A percentile compares a stretch with the other conserved stretches of the same genome.
Evolutionary conservation across 2,797 vertebrate species (phyloP).

Genomic region (Gambusia yucatana): DNA sequence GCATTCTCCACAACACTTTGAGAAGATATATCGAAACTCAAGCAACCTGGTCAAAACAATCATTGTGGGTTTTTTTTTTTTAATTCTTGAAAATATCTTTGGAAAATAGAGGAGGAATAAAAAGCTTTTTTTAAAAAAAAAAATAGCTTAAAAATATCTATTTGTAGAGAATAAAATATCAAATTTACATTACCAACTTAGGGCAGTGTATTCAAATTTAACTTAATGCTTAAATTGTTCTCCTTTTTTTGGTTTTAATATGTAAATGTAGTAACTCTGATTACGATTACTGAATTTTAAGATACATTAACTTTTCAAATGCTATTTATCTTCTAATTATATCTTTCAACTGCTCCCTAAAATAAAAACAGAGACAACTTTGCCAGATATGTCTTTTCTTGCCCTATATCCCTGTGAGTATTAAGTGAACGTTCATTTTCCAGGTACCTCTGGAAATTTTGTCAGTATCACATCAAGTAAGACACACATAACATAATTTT

Average conservation of each 20-base stretch:
- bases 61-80: not conserved
- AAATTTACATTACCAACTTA: not conserved
- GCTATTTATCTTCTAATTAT: conserved; percentile 9
- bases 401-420: conserved; percentile 11
- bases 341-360: not conserved
- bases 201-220: not conserved
- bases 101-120: not conserved
- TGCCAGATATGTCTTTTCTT: conserved; percentile 9
- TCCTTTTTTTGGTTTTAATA: not conserved
- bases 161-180: not conserved
- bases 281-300: not conserved
- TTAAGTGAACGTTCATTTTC: conserved; percentile 30
- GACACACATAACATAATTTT: conserved; percentile 27
- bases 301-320: not conserved
- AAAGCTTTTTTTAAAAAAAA: not conserved
- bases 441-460: conserved; percentile 18
- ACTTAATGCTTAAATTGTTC: not conserved
- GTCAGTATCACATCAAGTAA: conserved; percentile 24
- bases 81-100: not conserved
- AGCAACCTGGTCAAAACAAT: not conserved
- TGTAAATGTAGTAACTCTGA: not conserved
- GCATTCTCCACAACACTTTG: not conserved
- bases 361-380: conserved; percentile 6
- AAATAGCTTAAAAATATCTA: not conserved
- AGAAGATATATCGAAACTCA: not conserved